Base-by-base conservation (phyloP, 2,113 vertebrate species). In the Lophotis ruficrista region DNA sequence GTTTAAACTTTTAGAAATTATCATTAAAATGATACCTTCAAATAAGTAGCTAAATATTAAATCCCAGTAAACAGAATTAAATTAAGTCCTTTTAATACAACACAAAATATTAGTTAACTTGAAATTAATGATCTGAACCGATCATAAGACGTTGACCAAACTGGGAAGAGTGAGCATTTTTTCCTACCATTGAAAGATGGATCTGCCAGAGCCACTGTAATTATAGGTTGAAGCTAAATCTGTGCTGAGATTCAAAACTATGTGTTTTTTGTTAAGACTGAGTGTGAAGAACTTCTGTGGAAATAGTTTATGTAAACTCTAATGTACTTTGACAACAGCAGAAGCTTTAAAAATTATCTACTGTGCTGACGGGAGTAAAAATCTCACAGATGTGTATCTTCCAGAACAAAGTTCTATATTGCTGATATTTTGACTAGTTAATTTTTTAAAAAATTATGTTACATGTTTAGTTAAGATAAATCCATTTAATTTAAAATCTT, bases 381-480 rank as follows among this genome's bases (percentile, higher is more conserved):
- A 18, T 28, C 27, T 78, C 20, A 30, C 70, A 76, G 10, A 88
- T 82, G 14, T 83, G 16, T 35, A 25, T 68, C 22, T 93, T 97
- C 54, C 22, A 70, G 57, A 89, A 21, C 54, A 35, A 85, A 83
- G 53, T 28, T 8, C 48, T 35, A 7, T 65, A 56, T 78, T 92
- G 25, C 27, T 95, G 60, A 3, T 76, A 81, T 51, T 92, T 96
- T 75, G 41, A 66, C 73, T 66, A 64, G 69, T 87, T 97, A 65
- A 84, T 95, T 85, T 97, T 28, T 54, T 16, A 47, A 48, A 2
- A 98, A 99, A 98, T 98, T 97, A 98, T 98, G 98, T 98, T 97
- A 96, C 95, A 97, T 97, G 95, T 98, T 98, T 96, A 98, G 97
- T 98, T 98, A 98, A 98, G 98, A 97, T 98, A 98, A 99, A 97